Conservation (phyloP, 92 coral and sea anemone species). For the Phymanthus crucifer region DNA sequence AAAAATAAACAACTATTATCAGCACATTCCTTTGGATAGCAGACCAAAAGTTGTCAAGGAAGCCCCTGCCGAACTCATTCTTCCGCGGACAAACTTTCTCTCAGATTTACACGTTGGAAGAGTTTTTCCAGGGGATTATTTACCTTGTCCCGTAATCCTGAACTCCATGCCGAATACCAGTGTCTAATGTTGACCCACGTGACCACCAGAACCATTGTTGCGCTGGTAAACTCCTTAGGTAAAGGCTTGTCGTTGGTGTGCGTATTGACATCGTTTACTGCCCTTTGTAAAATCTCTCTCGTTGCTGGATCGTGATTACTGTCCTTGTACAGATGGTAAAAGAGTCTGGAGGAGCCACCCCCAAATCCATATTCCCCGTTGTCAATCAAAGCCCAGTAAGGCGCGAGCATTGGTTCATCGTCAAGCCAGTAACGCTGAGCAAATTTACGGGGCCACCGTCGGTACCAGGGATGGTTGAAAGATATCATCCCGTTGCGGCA, state of each 20-base stretch:
- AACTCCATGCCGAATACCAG: background rate
- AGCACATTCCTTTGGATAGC: too few species aligned
- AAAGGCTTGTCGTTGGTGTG: background rate
- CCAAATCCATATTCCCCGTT: constrained; percentile 5
- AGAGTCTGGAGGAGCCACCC: constrained; percentile 27
- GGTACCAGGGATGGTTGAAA: constrained; percentile 19
- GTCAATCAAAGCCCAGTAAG: constrained; percentile 50
- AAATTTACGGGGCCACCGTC: constrained; percentile 46
- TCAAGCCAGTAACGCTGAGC: constrained; percentile 37
- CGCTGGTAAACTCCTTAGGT: constrained; percentile 29
- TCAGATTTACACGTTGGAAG: too few species aligned
- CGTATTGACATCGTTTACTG: constrained; percentile 26
- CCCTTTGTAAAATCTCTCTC: constrained; percentile 17
- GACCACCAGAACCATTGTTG: constrained; percentile 51
- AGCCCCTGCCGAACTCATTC: too few species aligned
- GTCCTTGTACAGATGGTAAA: constrained; percentile 33
- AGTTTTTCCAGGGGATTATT: background rate
- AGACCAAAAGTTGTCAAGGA: too few species aligned
- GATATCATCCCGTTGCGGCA: constrained; percentile 31
- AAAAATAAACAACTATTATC: too few species aligned
- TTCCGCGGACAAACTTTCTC: too few species aligned
- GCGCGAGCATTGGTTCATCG: constrained; percentile 37
- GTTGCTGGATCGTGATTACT: background rate
- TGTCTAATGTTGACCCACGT: constrained; percentile 55
- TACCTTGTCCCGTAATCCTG: constrained; percentile 10